A percentile compares a stretch with the other conserved stretches of the same genome.
Evolutionary conservation across 1,140 invertebrate species (phyloP).

Genomic region (Potamilus streckersoni): DNA sequence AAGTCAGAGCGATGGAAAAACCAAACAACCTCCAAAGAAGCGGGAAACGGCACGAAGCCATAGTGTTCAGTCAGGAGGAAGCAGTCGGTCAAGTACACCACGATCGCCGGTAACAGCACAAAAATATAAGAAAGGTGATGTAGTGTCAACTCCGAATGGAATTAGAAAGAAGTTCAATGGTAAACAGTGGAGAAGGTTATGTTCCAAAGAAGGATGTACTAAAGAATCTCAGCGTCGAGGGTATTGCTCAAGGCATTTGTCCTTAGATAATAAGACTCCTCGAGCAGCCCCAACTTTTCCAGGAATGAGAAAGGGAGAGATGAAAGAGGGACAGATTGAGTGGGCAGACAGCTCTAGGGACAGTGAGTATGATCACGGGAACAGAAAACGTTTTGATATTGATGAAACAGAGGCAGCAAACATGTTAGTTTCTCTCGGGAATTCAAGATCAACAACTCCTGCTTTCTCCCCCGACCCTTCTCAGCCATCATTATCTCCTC

Average conservation of each 20-base stretch:
- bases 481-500: slow-evolving; percentile 27
- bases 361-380: slow-evolving; percentile 70
- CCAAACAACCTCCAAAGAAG: slow-evolving; percentile 57
- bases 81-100: slow-evolving; percentile 63
- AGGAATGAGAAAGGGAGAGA: slow-evolving; percentile 56
- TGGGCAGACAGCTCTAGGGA: slow-evolving; percentile 78
- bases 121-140: slow-evolving; percentile 98
- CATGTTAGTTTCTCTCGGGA: slow-evolving; percentile 93
- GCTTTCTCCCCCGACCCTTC: slow-evolving; percentile 78
- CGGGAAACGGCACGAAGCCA: slow-evolving; percentile 57
- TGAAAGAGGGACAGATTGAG: slow-evolving; percentile 74
- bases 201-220: slow-evolving; percentile 94
- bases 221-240: slow-evolving; percentile 98
- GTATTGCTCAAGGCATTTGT: slow-evolving; percentile 96
- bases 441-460: slow-evolving; percentile 74
- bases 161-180: slow-evolving; percentile 99
- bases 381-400: slow-evolving; percentile 62
- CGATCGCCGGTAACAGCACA: slow-evolving; percentile 77
- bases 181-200: slow-evolving; percentile 97
- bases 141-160: slow-evolving; percentile 95
- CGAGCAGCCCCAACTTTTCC: slow-evolving; percentile 50
- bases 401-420: slow-evolving; percentile 97
- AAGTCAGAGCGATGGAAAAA: slow-evolving; percentile 41
- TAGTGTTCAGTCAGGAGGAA: slow-evolving; percentile 66
- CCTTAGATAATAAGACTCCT: slow-evolving; percentile 79